phyloP scores from a whole-genome alignment of 2,888 invertebrate genomes.

The Pyrochroa serraticornis region DNA sequence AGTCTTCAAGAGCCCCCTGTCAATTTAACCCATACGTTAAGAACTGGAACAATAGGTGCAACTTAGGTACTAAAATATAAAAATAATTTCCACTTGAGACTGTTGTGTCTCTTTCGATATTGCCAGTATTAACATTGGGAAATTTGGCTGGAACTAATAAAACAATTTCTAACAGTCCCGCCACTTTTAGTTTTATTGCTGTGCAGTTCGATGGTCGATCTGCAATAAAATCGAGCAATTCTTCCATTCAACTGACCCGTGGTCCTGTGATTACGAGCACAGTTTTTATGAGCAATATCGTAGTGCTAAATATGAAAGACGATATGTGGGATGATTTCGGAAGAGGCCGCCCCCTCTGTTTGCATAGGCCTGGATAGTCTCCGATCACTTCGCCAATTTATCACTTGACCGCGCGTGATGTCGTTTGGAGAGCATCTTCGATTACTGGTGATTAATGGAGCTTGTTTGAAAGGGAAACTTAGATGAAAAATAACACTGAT shows the following conservation, averaged over 20 bases:
- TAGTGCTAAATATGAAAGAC: constrained; percentile 16
- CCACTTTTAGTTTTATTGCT: too few relatives aligned
- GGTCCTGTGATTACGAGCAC: neutral
- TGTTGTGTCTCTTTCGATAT: too few relatives aligned
- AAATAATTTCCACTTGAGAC: too few relatives aligned
- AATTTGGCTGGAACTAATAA: too few relatives aligned
- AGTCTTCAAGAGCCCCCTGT: too few relatives aligned
- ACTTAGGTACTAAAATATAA: too few relatives aligned
- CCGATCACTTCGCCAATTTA: constrained; percentile 36
- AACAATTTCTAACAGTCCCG: too few relatives aligned
- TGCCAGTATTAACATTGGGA: too few relatives aligned
- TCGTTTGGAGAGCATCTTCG: constrained; percentile 39
- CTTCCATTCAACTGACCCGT: constrained; percentile 6
- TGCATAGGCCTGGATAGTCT: constrained; percentile 19
- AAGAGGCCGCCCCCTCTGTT: constrained; percentile 16
- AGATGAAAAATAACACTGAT: constrained; percentile 33
- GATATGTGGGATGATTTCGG: constrained; percentile 22
- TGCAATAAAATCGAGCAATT: neutral
- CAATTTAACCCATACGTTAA: too few relatives aligned
- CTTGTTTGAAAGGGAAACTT: constrained; percentile 37
- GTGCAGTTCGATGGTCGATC: too few relatives aligned
- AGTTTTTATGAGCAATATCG: constrained; percentile 1
- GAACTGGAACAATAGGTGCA: too few relatives aligned
- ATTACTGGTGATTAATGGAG: constrained; percentile 43
- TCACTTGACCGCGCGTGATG: constrained; percentile 42